A percentile compares a stretch with the other conserved stretches of the same genome.
Evolutionary conservation across 1,140 invertebrate genomes (phyloP).

Genomic region (Brachionus rotundiformis): DNA sequence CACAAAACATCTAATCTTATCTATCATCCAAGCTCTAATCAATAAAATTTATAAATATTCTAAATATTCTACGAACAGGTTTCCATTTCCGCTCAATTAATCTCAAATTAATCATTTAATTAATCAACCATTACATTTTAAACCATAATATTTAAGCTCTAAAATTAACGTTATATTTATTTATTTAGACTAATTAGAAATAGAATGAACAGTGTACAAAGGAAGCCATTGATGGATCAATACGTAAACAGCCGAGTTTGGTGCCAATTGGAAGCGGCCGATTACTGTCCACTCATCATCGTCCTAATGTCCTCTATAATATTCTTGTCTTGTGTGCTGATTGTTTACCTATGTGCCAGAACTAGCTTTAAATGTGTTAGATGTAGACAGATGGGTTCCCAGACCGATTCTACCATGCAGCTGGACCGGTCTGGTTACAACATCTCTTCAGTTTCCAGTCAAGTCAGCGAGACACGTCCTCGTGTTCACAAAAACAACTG

Average conservation of each 20-base stretch:
- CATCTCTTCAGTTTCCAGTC: background rate
- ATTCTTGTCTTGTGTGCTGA: background rate
- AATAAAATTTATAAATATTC: slow-evolving; percentile 6
- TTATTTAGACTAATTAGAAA: too few relatives aligned
- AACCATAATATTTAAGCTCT: background rate
- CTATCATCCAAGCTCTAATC: slow-evolving; percentile 8
- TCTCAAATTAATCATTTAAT: slow-evolving; percentile 1
- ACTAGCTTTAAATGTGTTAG: background rate
- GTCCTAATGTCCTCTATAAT: background rate
- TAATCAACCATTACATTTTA: background rate
- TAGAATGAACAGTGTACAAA: background rate
- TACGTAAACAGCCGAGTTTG: background rate
- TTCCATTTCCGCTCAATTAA: slow-evolving; percentile 36
- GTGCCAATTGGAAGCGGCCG: background rate
- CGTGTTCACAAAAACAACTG: background rate
- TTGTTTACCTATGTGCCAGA: slow-evolving; percentile 7
- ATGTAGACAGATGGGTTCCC: background rate
- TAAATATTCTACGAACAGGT: slow-evolving; percentile 21
- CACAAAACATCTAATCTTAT: slow-evolving; percentile 7
- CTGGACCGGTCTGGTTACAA: background rate
- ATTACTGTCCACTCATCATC: slow-evolving; percentile 22
- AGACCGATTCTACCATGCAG: background rate
- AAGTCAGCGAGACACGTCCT: background rate
- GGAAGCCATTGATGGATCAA: background rate
- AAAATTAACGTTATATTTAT: background rate